A percentile compares a stretch with the other conserved stretches of the same genome.
Conservation (phyloP, 1,140 invertebrate species). For the Chlorops oryzae region DNA sequence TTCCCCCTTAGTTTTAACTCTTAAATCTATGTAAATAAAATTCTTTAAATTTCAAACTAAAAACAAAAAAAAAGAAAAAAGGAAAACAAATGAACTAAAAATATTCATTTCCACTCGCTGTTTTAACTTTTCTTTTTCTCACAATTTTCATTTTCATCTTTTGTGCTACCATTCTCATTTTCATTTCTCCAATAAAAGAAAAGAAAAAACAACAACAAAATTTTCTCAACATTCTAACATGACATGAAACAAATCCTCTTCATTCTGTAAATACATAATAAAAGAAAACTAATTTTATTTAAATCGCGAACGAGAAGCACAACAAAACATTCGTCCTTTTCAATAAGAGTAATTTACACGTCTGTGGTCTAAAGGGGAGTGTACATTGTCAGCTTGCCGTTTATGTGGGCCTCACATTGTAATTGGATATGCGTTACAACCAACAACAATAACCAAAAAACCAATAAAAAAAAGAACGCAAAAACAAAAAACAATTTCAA, state of each 20-base stretch:
- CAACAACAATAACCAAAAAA: no score
- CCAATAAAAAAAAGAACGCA: no score
- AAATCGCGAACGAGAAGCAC: slow-evolving; percentile 16
- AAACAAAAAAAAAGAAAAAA: background rate
- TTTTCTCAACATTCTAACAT: no score
- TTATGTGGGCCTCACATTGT: slow-evolving; percentile 57
- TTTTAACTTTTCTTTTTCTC: background rate
- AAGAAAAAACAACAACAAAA: slow-evolving; percentile 24
- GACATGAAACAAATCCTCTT: background rate
- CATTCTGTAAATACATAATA: slow-evolving; percentile 15
- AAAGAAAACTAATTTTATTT: slow-evolving; percentile 14
- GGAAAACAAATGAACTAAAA: background rate
- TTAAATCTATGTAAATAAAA: background rate
- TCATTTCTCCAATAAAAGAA: slow-evolving; percentile 12
- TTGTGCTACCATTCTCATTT: background rate
- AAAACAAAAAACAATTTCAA: no score
- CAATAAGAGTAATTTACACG: slow-evolving; percentile 49
- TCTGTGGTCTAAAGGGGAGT: slow-evolving; percentile 52
- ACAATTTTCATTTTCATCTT: background rate
- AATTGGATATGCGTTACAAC: slow-evolving; percentile 45
- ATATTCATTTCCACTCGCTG: background rate
- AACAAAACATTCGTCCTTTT: slow-evolving; percentile 39
- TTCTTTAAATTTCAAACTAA: background rate
- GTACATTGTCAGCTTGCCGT: slow-evolving; percentile 59
- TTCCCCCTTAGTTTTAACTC: no score